Percentiles rank a stretch among this genome's conserved stretches.
Evolutionary conservation across 2,888 invertebrate species (phyloP).

Genomic region (Drosophila mercatorum): DNA sequence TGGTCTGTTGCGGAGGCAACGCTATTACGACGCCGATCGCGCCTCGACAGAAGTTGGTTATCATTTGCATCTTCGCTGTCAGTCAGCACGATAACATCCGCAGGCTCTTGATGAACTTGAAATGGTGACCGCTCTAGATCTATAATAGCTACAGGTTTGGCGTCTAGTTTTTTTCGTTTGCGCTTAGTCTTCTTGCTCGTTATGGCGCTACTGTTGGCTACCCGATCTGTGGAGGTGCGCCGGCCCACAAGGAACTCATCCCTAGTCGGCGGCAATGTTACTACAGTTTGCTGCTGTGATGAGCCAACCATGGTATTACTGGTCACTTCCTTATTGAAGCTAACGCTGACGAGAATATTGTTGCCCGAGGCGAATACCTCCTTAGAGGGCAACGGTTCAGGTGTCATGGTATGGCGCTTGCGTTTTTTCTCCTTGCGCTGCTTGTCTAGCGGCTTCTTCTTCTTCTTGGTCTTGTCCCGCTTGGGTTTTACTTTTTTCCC

Average conservation of each 20-base stretch:
- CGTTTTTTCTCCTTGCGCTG: conserved; percentile 82
- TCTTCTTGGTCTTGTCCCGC: conserved; percentile 82
- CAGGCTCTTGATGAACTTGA: conserved; percentile 92
- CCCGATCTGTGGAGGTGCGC: conserved; percentile 74
- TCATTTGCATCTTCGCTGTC: conserved; percentile 89
- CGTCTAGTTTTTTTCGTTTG: conserved; percentile 86
- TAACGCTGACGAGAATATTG: conserved; percentile 96
- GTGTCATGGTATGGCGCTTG: conserved; percentile 81
- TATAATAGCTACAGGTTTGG: conserved; percentile 92
- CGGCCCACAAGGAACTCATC: conserved; percentile 81
- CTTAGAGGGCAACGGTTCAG: conserved; percentile 89
- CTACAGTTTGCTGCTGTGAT: conserved; percentile 82
- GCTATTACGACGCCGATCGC: conserved; percentile 58
- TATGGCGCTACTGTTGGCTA: conserved; percentile 36
- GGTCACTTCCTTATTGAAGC: conserved; percentile 90
- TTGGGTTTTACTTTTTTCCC: conserved; percentile 83
- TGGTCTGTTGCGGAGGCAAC: conserved; percentile 46
- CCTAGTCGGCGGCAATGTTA: conserved; percentile 82
- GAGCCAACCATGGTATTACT: conserved; percentile 23
- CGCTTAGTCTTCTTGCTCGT: conserved; percentile 77
- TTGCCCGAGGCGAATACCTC: conserved; percentile 97
- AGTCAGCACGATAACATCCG: conserved; percentile 92
- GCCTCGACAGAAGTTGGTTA: conserved; percentile 48
- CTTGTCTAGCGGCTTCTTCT: conserved; percentile 82
- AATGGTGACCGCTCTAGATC: conserved; percentile 94